Percentiles rank a stretch among this genome's conserved stretches.
Conservation (phyloP, 2,888 invertebrate genomes). For the Catocala nupta region DNA sequence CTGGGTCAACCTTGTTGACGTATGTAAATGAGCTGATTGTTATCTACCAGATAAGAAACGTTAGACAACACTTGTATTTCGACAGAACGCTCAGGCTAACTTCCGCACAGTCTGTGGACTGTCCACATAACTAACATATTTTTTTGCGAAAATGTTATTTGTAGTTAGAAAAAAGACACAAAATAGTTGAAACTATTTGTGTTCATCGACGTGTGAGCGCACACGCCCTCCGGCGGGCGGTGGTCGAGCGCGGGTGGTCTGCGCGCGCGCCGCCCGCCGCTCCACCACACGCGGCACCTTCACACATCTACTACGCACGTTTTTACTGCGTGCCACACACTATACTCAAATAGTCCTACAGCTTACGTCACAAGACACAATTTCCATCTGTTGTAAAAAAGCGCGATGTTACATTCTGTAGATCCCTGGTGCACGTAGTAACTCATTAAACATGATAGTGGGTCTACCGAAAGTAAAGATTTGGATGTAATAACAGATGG, state of each 20-base stretch:
- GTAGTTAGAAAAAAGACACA: constrained; percentile 37
- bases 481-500: constrained; percentile 82
- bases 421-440: constrained; percentile 54
- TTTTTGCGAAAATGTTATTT: constrained; percentile 53
- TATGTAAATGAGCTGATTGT: constrained; percentile 74
- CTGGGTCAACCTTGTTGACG: constrained; percentile 79
- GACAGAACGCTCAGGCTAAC: constrained; percentile 17
- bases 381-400: constrained; percentile 49
- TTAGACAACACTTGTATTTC: constrained; percentile 36
- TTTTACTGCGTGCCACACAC: constrained; percentile 51
- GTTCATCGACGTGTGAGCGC: constrained; percentile 65
- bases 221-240: constrained; percentile 71
- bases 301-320: constrained; percentile 75
- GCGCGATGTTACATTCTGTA: constrained; percentile 58
- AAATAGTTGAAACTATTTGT: constrained; percentile 54
- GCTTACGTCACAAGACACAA: constrained; percentile 56
- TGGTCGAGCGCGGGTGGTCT: constrained; percentile 82
- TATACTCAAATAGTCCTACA: constrained; percentile 58
- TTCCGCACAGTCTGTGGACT: neutral
- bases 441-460: constrained; percentile 75
- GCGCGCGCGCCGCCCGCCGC: constrained; percentile 69
- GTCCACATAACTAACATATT: constrained; percentile 14
- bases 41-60: constrained; percentile 55
- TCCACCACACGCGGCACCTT: constrained; percentile 72
- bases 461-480: constrained; percentile 79